Conservation (phyloP, 1,140 invertebrate genomes). For the Anthonomus grandis region DNA sequence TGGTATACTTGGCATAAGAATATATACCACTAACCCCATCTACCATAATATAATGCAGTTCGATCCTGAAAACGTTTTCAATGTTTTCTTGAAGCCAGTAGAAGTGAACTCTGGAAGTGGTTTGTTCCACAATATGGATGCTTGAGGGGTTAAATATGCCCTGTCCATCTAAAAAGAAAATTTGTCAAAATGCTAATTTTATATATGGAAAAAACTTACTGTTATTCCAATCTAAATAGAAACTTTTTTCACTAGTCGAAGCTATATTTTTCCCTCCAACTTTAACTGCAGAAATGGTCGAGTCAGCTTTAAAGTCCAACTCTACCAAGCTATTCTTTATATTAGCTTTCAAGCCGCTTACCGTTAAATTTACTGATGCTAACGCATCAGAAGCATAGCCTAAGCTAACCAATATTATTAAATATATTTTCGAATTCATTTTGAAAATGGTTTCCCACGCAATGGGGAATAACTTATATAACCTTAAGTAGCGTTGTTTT, state of each 20-base stretch:
- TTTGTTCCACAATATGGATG: not conserved
- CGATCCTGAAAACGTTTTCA: conserved; percentile 1
- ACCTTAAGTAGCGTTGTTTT: too few relatives aligned
- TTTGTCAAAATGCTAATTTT: not conserved
- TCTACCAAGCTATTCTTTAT: not conserved
- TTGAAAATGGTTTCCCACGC: too few relatives aligned
- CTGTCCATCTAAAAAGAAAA: not conserved
- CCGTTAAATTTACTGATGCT: conserved; percentile 1
- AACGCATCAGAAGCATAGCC: not conserved
- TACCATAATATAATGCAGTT: conserved; percentile 12
- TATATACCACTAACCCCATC: conserved; percentile 15
- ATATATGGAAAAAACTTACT: conserved; percentile 9
- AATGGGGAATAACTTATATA: too few relatives aligned
- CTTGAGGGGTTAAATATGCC: not conserved
- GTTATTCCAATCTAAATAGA: conserved; percentile 15
- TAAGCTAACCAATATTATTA: not conserved
- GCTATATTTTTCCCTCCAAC: conserved; percentile 8
- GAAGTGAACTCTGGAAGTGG: conserved; percentile 5
- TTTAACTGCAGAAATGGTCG: conserved; percentile 5
- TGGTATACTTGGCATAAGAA: conserved; percentile 17
- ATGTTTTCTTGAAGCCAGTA: conserved; percentile 9
- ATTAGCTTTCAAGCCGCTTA: conserved; percentile 1
- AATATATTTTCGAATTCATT: not conserved
- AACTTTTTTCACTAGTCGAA: conserved; percentile 4
- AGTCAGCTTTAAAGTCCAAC: conserved; percentile 7